Evolutionary conservation across 2,113 vertebrate species (phyloP).

Genomic region (Neolamprologus modestus): DNA sequence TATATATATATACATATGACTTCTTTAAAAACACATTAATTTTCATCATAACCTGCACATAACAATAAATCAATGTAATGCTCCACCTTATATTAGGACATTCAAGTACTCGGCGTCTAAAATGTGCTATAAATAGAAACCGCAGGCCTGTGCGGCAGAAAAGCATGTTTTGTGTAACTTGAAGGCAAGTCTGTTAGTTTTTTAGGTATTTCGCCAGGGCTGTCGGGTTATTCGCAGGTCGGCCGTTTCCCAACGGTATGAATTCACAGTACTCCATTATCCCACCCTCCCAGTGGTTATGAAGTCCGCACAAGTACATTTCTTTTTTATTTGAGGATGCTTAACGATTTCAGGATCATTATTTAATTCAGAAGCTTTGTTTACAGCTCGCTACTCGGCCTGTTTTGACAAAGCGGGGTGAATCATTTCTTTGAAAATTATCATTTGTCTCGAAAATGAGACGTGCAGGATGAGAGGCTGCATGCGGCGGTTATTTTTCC

Average conservation of each 20-base stretch:
- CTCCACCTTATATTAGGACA: slow-evolving; percentile 45
- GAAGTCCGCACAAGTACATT: not conserved
- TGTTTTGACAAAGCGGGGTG: slow-evolving; percentile 6
- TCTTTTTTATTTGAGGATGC: not conserved
- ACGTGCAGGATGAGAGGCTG: slow-evolving; percentile 33
- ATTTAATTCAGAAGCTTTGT: slow-evolving; percentile 2
- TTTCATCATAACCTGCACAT: not conserved
- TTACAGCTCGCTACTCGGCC: not conserved
- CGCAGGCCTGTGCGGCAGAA: slow-evolving; percentile 40
- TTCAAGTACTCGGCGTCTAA: slow-evolving; percentile 58
- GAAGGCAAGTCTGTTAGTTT: slow-evolving; percentile 75
- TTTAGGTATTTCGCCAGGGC: slow-evolving; percentile 63
- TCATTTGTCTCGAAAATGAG: slow-evolving; percentile 22
- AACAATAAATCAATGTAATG: slow-evolving; percentile 44
- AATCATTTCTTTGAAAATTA: not conserved
- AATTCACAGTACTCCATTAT: slow-evolving; percentile 58
- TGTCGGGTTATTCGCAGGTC: slow-evolving; percentile 74
- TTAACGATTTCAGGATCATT: not conserved
- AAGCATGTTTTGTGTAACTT: slow-evolving; percentile 58
- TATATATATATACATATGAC: not conserved
- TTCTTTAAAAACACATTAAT: not conserved
- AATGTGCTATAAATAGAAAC: slow-evolving; percentile 74
- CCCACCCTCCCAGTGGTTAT: not conserved
- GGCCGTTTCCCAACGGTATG: slow-evolving; percentile 45
- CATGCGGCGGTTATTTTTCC: slow-evolving; percentile 34